phyloP scores from a whole-genome alignment of 1,140 invertebrate genomes.

The Microplitis mediator region DNA sequence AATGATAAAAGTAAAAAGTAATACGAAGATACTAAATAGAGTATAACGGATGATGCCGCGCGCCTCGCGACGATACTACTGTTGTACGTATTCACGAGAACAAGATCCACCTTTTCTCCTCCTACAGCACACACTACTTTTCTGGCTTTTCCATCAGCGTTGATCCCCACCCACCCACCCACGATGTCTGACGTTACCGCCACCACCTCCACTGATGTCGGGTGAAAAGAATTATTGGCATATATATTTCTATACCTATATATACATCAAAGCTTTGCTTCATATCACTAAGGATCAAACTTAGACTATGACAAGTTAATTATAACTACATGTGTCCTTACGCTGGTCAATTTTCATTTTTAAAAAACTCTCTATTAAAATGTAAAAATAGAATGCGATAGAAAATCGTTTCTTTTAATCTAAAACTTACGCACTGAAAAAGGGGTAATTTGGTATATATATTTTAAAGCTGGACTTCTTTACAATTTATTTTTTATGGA shows the following conservation, averaged over 20 bases:
- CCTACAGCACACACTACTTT: neutral
- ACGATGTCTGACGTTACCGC: conserved; percentile 10
- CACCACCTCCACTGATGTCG: conserved; percentile 7
- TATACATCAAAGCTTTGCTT: neutral
- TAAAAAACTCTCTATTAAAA: no score
- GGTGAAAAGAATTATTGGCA: neutral
- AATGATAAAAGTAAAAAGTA: neutral
- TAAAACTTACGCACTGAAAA: no score
- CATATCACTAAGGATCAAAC: no score
- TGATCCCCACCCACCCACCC: neutral
- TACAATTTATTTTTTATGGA: no score
- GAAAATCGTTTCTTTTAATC: no score
- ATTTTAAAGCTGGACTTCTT: no score
- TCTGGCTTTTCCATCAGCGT: conserved; percentile 1
- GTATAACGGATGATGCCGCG: neutral
- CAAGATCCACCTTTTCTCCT: neutral
- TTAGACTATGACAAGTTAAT: no score
- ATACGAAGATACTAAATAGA: neutral
- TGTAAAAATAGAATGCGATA: no score
- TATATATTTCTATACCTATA: neutral
- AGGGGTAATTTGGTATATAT: no score
- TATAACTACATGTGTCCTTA: no score
- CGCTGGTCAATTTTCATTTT: no score
- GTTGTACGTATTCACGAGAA: neutral
- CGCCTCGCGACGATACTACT: conserved; percentile 10